Evolutionary conservation across 2,888 invertebrate species (phyloP), one percentile per base, ranked within the genome.

Genomic region (Crossocerus cetratus): DNA sequence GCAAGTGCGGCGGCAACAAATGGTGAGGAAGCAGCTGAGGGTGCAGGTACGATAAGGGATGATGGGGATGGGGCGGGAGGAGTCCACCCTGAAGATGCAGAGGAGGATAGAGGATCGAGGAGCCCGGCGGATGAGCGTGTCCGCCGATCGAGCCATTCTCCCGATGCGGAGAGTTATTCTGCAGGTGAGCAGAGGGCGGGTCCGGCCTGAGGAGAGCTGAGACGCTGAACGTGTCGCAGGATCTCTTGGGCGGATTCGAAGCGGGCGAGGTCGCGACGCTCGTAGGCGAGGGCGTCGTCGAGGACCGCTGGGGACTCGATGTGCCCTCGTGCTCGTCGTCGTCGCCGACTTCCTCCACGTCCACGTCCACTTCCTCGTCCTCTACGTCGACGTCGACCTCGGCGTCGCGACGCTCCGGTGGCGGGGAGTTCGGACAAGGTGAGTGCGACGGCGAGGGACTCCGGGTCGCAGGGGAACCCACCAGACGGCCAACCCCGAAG

Each of bases 171-270:
- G 92, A 90, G 69, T 91, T 87, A 78, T 91, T 91, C 73, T 89
- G 88, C 0, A 92, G 91, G 78, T 92, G 93, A 3, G 92, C 92
- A 89, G 93, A 91, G 20, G 94, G 96, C 54, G 95, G 94, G 87
- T 96, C 96, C 67, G 96, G 96, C 89, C 96, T 92, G 58, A 97
- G 90, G 44, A 97, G 91, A 0, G 96, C 96, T 76, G 95, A 96
- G 53, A 97, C 96, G 65, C 96, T 96, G 90, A 96, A 97, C 22
- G 95, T 93, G 91, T 96, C 96, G 32, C 85, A 86, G 14, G 96
- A 96, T 79, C 86, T 88, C 71, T 84, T 86, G 14, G 87, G 86
- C 14, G 86, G 87, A 72, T 83, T 85, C 44, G 81, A 82, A 2
- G 73, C 69, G 2, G 86, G 82, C n/a, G 85, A 86, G 42, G 84